Base-by-base conservation (phyloP, 2,113 vertebrate genomes). In the Zapornia atra region DNA sequence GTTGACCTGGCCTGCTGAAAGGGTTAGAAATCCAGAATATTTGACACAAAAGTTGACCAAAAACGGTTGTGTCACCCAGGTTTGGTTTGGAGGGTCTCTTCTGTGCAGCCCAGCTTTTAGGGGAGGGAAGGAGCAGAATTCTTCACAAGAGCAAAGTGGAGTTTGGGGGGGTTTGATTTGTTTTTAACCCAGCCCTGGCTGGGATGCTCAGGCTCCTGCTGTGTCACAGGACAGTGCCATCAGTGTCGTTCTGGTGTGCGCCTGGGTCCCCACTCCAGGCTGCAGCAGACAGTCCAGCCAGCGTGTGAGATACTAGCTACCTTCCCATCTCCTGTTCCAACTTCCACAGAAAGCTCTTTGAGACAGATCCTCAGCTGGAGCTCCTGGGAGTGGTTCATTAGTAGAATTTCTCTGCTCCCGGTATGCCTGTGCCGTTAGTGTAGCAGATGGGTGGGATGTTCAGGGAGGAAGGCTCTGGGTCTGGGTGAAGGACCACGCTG, bases 221-320 rank as follows among this genome's bases (percentile, higher is more conserved):
- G 81, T 34, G 60, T 48, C 0, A 0, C 36, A 10, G 38, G 36
- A 46, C 7, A 6, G 38, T 72, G 48, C 54, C 2, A 2, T 81
- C 48, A 14, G 21, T 2, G 1, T 42, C 57, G 7, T 5, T 18
- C 36, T 0, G 5, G 6, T 0, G 1, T 28, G 60, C 0, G 14
- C 54, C 10, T 40, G 22, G 20, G 24, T 56, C 61, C 61, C 28
- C 22, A 22, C 28, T 15, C 59, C 34, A 25, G 40, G 36, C 56
- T 66, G 63, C 59, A 73, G 56, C 15, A 54, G 38, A n/a, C 69
- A 50, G 48, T 81, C 46, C 51, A 42, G 34, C 14, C 24, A 53
- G 69, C 48, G 3, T 48, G 44, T 48, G 48, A 48, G 36, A 10
- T 26, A 53, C 29, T 48, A 34, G 33, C 2, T 73, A 5, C 15